Percentiles rank a stretch among this genome's conserved stretches.
These are phyloP conservation scores for Glaucopsyche alexis DNA, from an alignment of 2,888 invertebrate species.

Conservation along the genomic window DNA sequence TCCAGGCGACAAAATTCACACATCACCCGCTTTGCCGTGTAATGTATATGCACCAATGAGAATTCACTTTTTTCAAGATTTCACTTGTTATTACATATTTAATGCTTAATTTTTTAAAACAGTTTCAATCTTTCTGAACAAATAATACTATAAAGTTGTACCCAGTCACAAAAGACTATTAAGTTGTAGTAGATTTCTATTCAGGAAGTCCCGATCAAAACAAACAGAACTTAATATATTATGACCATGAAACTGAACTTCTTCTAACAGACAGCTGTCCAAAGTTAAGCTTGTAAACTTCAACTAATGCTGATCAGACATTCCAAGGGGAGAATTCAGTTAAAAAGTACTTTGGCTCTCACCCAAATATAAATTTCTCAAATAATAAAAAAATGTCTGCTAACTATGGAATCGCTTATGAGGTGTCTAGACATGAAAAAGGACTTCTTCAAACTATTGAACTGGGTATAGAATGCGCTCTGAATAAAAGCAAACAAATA, in stretches of 20 bases:
- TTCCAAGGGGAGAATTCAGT: conserved; percentile 8
- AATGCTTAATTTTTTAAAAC: no score
- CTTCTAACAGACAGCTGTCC: conserved; percentile 2
- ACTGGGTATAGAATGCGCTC: not conserved
- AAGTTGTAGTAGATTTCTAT: not conserved
- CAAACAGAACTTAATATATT: not conserved
- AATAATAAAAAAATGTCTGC: conserved; percentile 10
- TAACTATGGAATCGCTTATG: not conserved
- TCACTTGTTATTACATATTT: no score
- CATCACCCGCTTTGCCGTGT: not conserved
- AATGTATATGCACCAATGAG: not conserved
- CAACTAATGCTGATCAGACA: not conserved
- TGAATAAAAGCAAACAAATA: no score
- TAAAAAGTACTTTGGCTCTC: conserved; percentile 14
- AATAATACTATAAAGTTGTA: not conserved
- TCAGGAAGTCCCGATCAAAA: not conserved
- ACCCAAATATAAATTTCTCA: conserved; percentile 12
- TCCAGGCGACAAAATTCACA: not conserved
- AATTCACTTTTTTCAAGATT: not conserved
- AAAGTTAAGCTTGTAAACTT: conserved; percentile 15
- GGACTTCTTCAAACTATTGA: not conserved
- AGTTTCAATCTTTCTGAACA: no score
- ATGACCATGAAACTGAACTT: conserved; percentile 13
- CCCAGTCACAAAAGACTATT: not conserved
- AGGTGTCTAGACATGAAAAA: not conserved